Conservation (phyloP, 2,113 vertebrate genomes). For the Pagrus major region DNA sequence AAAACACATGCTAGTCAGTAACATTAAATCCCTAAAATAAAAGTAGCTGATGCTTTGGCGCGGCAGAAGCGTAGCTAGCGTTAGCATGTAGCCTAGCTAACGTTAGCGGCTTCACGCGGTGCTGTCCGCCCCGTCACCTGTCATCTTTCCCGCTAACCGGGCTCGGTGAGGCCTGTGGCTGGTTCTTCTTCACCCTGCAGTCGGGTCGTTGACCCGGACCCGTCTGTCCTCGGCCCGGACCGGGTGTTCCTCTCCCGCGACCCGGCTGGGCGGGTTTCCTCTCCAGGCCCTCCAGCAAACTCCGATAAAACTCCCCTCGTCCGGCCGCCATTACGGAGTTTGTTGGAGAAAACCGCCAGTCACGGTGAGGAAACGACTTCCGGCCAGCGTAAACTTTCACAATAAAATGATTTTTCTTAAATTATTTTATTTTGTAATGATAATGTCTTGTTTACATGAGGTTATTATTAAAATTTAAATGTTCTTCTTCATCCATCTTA, state of each 20-base stretch:
- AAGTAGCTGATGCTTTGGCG: not conserved
- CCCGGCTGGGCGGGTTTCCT: not conserved
- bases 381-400: not conserved
- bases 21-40: not conserved
- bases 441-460: too few relatives aligned
- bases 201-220: not conserved
- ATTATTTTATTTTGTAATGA: too few relatives aligned
- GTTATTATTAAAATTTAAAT: too few relatives aligned
- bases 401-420: too few relatives aligned
- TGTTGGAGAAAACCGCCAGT: not conserved
- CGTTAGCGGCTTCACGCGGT: not conserved
- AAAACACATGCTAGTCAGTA: fast-evolving
- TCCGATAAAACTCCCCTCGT: conserved; percentile 28
- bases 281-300: conserved; percentile 5
- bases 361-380: not conserved
- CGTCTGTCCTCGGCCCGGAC: fast-evolving
- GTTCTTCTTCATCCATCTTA: too few relatives aligned
- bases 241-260: not conserved
- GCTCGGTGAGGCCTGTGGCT: too few relatives aligned
- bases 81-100: not conserved
- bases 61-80: too few relatives aligned
- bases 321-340: conserved; percentile 24
- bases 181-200: too few relatives aligned
- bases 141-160: fast-evolving
- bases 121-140: conserved; percentile 16